Evolutionary conservation across 2,797 vertebrate genomes (phyloP), one percentile per base, ranked within the genome.

Genomic region (Epinephelus malabaricus): DNA sequence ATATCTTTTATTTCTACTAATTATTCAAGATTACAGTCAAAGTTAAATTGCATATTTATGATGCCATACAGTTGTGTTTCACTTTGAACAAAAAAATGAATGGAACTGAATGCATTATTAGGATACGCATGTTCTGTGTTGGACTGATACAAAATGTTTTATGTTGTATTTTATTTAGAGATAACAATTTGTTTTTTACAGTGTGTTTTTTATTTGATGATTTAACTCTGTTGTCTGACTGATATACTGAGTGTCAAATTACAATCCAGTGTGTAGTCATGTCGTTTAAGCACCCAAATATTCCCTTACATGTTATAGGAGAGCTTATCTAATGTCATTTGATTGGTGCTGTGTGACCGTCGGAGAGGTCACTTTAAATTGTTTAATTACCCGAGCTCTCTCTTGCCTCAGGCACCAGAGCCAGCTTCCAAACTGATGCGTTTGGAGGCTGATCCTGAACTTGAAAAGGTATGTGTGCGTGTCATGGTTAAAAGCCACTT

Each of bases 361-460:
- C 34, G 3, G 2, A 73, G 15, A 61, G 84, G 89, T 89, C 89
- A 86, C 87, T 70, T 27, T 86, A 93, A 92, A 90, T 93, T 88
- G 62, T 92, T 83, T 84, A 92, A 93, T 90, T 91, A 93, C 92
- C 82, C 81, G 83, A 93, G 85, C 92, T 93, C 88, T 95, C 73
- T 94, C 93, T 94, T 93, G 88, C 88, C 91, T 81, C 88, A 95
- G 95, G 86, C 93, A 70, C 85, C 92, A 92, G 95, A 95, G 76
- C 25, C 93, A 90, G 94, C 90, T 94, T 95, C 95, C 94, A 96
- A 95, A 95, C 90, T 82, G 79, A 90, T 94, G 89, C 70, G 79
- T 93, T 95, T 95, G 92, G 92, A 93, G 91, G 93, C 88, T 90
- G 92, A 91, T 94, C 89, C 90, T 84, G 91, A 92, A 83, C 84